Base-by-base conservation (phyloP, 2,797 vertebrate species). In the Sebastes jordani region DNA sequence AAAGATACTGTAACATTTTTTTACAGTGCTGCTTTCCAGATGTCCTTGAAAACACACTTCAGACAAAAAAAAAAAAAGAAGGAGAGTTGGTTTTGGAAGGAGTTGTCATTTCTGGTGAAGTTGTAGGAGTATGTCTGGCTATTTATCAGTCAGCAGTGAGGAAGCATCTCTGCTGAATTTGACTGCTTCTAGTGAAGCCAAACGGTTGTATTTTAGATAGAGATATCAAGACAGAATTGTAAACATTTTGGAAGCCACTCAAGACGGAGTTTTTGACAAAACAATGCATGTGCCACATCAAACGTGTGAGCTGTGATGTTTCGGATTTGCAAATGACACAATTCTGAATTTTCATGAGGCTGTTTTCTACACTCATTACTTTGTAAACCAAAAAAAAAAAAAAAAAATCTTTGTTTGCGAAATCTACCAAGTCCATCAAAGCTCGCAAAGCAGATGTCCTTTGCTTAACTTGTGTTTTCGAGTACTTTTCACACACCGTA, bases 11-110 rank as follows among this genome's bases (percentile, higher is more conserved):
- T 75, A 86, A 71, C 78, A 62, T 81, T 86, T 85, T 85, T 89
- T 74, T 64, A 68, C 60, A 30, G 76, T 11, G 66, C 83, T 64
- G 74, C 74, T 81, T 82, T 91, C 89, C 88, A 89, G 89, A 93
- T 93, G 91, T 93, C 90, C 91, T 93, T 88, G 88, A 86, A 87
- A 92, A 91, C 56, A 80, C 69, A 75, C 84, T 87, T 81, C 81
- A 87, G 71, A 85, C 68, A 16, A 34, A 42, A 49, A 58, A 42
- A 46, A 52, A 64, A 64, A 38, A 29, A 18, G 61, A 34, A 55
- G 62, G 30, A 76, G 65, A 86, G 82, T 85, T 84, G 77, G 54
- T 84, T 89, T 88, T 87, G 77, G 87, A 87, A 76, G 49, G 75
- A 87, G 54, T 66, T 81, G 80, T 87, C 84, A 76, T 83, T 81